Base-by-base conservation (phyloP, 2,113 vertebrate genomes). In the Sebastes fasciatus region DNA sequence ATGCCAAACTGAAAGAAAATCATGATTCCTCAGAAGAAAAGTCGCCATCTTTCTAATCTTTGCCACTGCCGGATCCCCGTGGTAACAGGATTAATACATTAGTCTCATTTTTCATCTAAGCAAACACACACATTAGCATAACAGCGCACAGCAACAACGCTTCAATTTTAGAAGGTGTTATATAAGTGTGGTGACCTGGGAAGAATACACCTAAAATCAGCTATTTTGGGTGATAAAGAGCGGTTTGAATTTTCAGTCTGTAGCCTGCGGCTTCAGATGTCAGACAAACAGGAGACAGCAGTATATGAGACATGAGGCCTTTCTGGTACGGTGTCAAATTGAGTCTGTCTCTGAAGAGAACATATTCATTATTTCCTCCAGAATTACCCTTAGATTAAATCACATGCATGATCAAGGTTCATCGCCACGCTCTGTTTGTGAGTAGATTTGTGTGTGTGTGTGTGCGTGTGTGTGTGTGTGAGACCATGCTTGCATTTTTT, bases 341-440 rank as follows among this genome's bases (percentile, higher is more conserved):
- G 70, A 64, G 21, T 80, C n/a, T 80, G 17, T 80, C 71, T 12
- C 61, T 48, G 10, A 67, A 51, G 67, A 74, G 17, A 68, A 71
- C 43, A 14, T 3, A 13, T 42, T 82, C 43, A 55, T 84, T 72
- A 78, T 71, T 83, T 88, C 79, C 84, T 72, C 40, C 19, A 83
- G 78, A 83, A 40, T 68, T 73, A 60, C 49, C 26, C 82, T 82
- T 9, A 52, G 23, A 81, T 74, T 12, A 49, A 82, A 92, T 90
- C 77, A 74, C 67, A 88, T 74, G 71, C 84, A 76, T 88, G 79
- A 78, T 61, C 54, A 76, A 45, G 57, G 70, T 54, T 82, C 58
- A 69, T 12, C 8, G 49, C 64, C 51, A 40, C 1, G 51, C 68
- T 76, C 55, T 17, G 40, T 72, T 12, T 64, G 60, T 63, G 60